Conservation (phyloP, 1,140 invertebrate genomes). For the Cryptotermes secundus region DNA sequence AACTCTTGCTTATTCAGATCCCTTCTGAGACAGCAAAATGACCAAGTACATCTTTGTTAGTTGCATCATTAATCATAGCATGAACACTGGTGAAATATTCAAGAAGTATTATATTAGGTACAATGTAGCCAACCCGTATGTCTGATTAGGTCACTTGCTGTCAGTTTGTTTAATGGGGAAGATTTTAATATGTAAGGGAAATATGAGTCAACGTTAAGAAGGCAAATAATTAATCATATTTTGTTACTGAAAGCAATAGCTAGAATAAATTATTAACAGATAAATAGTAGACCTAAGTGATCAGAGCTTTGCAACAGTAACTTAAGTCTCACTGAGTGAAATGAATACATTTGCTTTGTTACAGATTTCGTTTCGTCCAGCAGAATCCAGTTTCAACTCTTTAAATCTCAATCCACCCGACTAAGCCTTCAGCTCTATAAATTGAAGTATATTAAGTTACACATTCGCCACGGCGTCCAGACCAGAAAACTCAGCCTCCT, state of each 20-base stretch:
- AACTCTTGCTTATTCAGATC: background rate
- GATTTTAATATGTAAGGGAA: background rate
- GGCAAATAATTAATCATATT: background rate
- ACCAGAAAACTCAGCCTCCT: too few species aligned
- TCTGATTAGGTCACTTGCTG: background rate
- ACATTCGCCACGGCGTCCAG: too few species aligned
- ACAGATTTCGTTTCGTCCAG: too few species aligned
- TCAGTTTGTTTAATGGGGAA: background rate
- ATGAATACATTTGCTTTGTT: too few species aligned
- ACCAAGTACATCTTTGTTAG: background rate
- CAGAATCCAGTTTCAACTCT: too few species aligned
- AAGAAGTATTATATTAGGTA: background rate
- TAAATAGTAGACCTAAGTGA: too few species aligned
- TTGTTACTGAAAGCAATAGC: background rate
- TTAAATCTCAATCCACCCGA: too few species aligned
- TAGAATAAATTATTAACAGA: background rate
- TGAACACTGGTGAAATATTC: background rate
- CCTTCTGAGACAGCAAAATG: background rate
- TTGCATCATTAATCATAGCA: background rate
- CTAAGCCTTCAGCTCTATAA: too few species aligned
- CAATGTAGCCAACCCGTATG: background rate
- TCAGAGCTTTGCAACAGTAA: too few species aligned
- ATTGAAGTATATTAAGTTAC: too few species aligned
- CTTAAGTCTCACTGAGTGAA: too few species aligned
- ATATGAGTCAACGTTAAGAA: background rate